These are phyloP conservation scores for Pseudopipra pipra DNA, from an alignment of 2,113 vertebrate species.

Conservation along the genomic window DNA sequence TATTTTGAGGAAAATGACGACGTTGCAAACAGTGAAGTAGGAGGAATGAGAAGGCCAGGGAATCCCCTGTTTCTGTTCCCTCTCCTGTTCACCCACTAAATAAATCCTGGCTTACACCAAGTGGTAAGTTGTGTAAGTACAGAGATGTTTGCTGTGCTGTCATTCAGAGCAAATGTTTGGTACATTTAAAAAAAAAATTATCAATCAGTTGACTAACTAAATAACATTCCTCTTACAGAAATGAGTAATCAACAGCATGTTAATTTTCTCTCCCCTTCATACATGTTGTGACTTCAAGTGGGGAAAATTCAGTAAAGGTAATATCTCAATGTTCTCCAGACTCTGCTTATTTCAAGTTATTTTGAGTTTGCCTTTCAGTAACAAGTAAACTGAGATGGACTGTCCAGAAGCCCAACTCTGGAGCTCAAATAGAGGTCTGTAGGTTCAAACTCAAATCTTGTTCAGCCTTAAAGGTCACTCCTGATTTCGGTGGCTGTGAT, in stretches of 20 bases:
- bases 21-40: not conserved
- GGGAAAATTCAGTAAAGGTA: not conserved
- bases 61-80: constrained; percentile 55
- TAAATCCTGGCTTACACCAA: not conserved
- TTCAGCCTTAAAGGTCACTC: constrained; percentile 42
- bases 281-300: not conserved
- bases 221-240: not conserved
- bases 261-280: not conserved
- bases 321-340: not conserved
- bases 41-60: constrained; percentile 16
- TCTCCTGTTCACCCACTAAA: not conserved
- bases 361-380: constrained; percentile 27
- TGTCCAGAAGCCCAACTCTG: not conserved
- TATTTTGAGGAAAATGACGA: not conserved
- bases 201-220: not conserved
- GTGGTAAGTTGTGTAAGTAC: not conserved
- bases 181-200: not conserved
- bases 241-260: not conserved
- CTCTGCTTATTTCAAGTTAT: not conserved
- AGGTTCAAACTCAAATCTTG: not conserved
- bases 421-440: not conserved
- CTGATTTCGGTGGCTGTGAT: constrained; percentile 12
- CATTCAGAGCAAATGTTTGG: not conserved
- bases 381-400: not conserved
- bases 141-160: not conserved